Base-by-base conservation (phyloP, 2,888 invertebrate species). In the Cactoblastis cactorum region DNA sequence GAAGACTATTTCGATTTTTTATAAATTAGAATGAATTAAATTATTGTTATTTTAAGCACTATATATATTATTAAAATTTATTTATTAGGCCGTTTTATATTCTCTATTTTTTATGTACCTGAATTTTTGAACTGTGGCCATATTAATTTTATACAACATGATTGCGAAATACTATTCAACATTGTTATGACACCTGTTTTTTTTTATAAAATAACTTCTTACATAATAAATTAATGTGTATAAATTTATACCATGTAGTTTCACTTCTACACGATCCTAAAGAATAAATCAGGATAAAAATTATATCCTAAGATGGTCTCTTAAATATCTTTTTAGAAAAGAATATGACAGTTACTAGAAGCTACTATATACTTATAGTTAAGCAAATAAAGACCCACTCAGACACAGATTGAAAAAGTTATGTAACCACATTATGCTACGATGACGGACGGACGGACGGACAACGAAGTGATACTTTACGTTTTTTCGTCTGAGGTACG, bases 41-140 rank as follows among this genome's bases (percentile, higher is more conserved):
- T 86, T 85, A 86, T 85, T 84, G 66, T 80, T 80, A 79, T 58
- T 71, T 59, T 79, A 80, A 80, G 77, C 69, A 71, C 73, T 76
- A 71, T 63, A 51, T 32, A 49, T 63, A n/a, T n/a, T n/a, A n/a
- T 57, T 69, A 72, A 79, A 77, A 74, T 51, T 69, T 71, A 77
- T 82, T 80, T 84, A 81, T 80, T 77, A 74, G 72, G 76, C 78
- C 76, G 68, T 68, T 49, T 22, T 67, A 70, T 72, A 67, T 75
- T 76, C 65, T 81, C 65, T 81, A 70, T 80, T 79, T 78, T 80
- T 67, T 85, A 82, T 82, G 88, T 89, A 88, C 89, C 88, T 89
- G 88, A 89, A 86, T 83, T 86, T 82, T 80, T 82, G 66, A 77
- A 80, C 74, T 74, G 88, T 86, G 87, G 87, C 88, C 88, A 88